Percentiles rank a stretch among this genome's conserved stretches.
phyloP scores from a whole-genome alignment of 2,888 invertebrate genomes.

The Cordylochernes scorpioides region DNA sequence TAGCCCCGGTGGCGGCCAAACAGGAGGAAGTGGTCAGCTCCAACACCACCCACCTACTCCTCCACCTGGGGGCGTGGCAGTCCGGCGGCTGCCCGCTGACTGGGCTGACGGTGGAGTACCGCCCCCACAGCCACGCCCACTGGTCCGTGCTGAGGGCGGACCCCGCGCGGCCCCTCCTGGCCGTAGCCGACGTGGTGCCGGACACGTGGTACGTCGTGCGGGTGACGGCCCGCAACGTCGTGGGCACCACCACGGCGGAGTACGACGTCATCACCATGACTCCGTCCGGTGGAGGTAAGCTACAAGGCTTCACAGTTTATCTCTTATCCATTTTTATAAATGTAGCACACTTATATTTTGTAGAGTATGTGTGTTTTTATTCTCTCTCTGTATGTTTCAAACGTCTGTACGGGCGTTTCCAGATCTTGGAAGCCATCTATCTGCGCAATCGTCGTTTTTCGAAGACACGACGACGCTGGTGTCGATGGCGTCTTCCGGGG shows the following conservation, averaged over 20 bases:
- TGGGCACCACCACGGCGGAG: conserved; percentile 17
- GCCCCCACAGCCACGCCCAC: conserved; percentile 10
- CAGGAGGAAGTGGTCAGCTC: conserved; percentile 20
- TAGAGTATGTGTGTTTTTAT: too few species aligned
- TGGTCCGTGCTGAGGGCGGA: conserved; percentile 16
- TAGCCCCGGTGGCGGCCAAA: conserved; percentile 24
- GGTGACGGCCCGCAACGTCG: conserved; percentile 17
- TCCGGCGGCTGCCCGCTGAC: conserved; percentile 23
- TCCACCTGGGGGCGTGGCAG: conserved; percentile 23
- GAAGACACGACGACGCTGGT: conserved; percentile 14
- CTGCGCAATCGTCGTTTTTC: conserved; percentile 10
- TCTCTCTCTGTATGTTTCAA: background rate
- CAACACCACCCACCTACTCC: conserved; percentile 22
- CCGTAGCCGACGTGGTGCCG: conserved; percentile 15
- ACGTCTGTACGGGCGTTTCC: conserved; percentile 6
- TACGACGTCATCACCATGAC: conserved; percentile 18
- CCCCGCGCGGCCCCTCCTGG: conserved; percentile 16
- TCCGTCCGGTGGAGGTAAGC: conserved; percentile 15
- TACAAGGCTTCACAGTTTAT: background rate
- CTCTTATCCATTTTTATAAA: background rate
- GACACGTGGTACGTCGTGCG: conserved; percentile 18
- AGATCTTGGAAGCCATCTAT: conserved; percentile 7
- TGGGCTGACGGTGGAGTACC: conserved; percentile 22
- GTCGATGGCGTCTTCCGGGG: conserved; percentile 13
- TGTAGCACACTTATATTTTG: too few species aligned